Evolutionary conservation across 2,113 vertebrate genomes (phyloP), one percentile per base, ranked within the genome.

Genomic region (Oncorhynchus tshawytscha): DNA sequence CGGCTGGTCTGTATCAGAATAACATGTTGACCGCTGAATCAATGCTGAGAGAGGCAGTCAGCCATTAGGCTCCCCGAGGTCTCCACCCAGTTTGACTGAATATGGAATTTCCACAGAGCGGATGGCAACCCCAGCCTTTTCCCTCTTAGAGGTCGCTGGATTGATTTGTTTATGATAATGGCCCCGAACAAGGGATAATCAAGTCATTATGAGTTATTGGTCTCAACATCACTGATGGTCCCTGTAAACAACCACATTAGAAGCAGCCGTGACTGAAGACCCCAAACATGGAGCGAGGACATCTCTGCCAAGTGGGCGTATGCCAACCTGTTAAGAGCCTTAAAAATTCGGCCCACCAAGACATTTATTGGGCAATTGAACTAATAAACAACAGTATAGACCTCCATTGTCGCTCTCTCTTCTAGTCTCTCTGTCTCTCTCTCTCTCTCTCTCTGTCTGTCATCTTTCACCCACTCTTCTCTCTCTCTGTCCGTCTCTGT

Each of bases 221-320:
- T 74, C 69, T 74, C 22, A 78, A 78, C 79, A 74, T 65, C 71
- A 45, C 68, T 7, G 71, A 27, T 18, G 31, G 51, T 70, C 22
- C 72, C 39, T 62, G 54, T 54, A 71, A 51, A 78, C 49, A 39
- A 59, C 49, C 16, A 22, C 65, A 71, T 72, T 62, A 67, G 45
- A 71, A 68, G 13, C 27, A 67, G 60, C 73, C 22, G 76, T 72
- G 73, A 82, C 25, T 51, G 64, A 79, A 60, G 73, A 71, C 64
- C 48, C 49, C 79, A 71, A 75, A 76, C 68, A 67, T 73, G 72
- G 3, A 71, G 69, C 45, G 51, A 67, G 29, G 25, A 57, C 20
- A 31, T 39, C 22, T 57, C 57, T 76, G 80, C 80, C 76, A 80
- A 74, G 77, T 81, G 82, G 74, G 80, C 39, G 45, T 65, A 75